Conservation (phyloP, 1,140 invertebrate species). For the Tetramorium parvispinum region DNA sequence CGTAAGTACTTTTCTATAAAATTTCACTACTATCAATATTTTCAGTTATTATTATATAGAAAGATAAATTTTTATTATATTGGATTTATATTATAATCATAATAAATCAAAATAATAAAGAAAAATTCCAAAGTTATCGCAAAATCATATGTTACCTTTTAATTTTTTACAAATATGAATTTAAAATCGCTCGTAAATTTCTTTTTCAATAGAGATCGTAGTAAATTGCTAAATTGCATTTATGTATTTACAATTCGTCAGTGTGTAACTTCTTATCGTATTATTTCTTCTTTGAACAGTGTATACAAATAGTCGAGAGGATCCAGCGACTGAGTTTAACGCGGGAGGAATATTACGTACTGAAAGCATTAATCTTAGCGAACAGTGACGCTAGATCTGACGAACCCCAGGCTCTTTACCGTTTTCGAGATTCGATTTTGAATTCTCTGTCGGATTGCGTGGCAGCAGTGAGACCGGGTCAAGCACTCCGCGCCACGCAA, state of each 20-base stretch:
- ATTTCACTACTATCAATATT: background rate
- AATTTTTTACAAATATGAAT: background rate
- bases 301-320: constrained; percentile 94
- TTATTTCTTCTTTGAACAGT: constrained; percentile 85
- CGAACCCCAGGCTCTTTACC: constrained; percentile 92
- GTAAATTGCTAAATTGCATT: background rate
- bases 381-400: constrained; percentile 97
- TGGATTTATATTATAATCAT: background rate
- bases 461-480: constrained; percentile 90
- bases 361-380: constrained; percentile 96
- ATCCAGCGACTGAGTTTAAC: constrained; percentile 93
- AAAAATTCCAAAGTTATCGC: background rate
- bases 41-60: background rate
- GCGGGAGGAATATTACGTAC: constrained; percentile 96
- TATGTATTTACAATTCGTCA: background rate
- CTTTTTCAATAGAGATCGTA: background rate
- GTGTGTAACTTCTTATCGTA: background rate
- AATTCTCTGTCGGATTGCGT: constrained; percentile 95
- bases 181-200: background rate
- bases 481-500: constrained; percentile 90
- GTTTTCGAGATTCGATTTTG: constrained; percentile 95
- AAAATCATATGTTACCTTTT: background rate
- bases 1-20: constrained; percentile 85
- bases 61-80: background rate
- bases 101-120: background rate